Evolutionary conservation across 2,113 vertebrate genomes (phyloP), one percentile per base, ranked within the genome.

Genomic region (Sclerurus mexicanus): DNA sequence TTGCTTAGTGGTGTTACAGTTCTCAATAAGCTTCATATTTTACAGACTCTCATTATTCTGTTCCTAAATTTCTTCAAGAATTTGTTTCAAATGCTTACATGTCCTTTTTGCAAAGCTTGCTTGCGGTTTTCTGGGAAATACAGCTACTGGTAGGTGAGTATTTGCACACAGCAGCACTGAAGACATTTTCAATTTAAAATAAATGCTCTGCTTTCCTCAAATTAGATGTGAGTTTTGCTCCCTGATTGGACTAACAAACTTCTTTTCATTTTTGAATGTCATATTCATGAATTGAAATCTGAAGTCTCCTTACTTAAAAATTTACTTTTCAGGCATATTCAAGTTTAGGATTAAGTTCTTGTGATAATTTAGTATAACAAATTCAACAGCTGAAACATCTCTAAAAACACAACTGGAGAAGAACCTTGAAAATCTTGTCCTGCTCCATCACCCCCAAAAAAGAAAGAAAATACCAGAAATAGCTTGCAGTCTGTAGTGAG

Each of bases 371-470:
- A 2, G 85, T 35, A 27, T 63, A 80, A 71, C 7, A 76, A 79
- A 69, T 55, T 42, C 20, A 60, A 44, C 40, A 68, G 7, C 7
- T 72, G 68, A 67, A 44, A 24, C 3, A 40, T 22, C 25, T 76
- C 44, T 80, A 33, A 56, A 79, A 89, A 35, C 14, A 31, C 7
- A 76, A 4, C 6, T 28, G 13, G 35, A 68, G n/a, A 80, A 63
- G 5, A 14, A 53, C 44, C 1, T 3, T 28, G 11, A 56, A 56
- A 93, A 52, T 46, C 8, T 64, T 5, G 20, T 5, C 10, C 2
- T 4, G 3, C 8, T 19, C 66, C 17, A 28, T 25, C 17, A 23
- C 21, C 12, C 0, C 2, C 3, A 42, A 22, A 18, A n/a, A n/a
- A 16, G 14, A 19, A 19, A 2, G 2, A 24, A 35, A 63, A 30